Evolutionary conservation across 2,888 invertebrate genomes (phyloP).

Genomic region (Eupithecia pulchellata): DNA sequence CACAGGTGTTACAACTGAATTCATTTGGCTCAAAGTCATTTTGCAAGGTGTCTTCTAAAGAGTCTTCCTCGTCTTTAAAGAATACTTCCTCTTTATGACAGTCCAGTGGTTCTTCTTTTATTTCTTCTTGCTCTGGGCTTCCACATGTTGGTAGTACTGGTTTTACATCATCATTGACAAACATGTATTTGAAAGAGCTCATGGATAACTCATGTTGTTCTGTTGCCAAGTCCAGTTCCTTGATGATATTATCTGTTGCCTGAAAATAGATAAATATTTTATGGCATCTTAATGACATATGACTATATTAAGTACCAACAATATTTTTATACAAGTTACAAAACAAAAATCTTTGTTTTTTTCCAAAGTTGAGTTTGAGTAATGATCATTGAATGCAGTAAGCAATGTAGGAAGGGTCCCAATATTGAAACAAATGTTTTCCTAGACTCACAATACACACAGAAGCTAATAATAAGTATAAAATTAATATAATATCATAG

Average conservation of each 20-base stretch:
- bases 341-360: too few relatives aligned
- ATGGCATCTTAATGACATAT: neutral
- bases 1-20: constrained; percentile 12
- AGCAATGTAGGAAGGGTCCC: too few relatives aligned
- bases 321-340: too few relatives aligned
- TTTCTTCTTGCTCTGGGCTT: neutral
- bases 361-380: too few relatives aligned
- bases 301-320: too few relatives aligned
- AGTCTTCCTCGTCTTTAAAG: neutral
- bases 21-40: constrained; percentile 10
- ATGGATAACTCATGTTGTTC: neutral
- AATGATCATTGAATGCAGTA: too few relatives aligned
- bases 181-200: constrained; percentile 3
- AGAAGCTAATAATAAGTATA: too few relatives aligned
- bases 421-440: too few relatives aligned
- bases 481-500: too few relatives aligned
- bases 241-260: neutral
- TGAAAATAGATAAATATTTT: neutral
- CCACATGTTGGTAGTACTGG: neutral
- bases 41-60: neutral
- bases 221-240: neutral
- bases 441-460: too few relatives aligned
- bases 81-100: neutral
- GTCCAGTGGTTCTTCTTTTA: neutral
- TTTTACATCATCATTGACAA: constrained; percentile 3